phyloP scores from a whole-genome alignment of 2,888 invertebrate species.

The Pasiphila rectangulata region DNA sequence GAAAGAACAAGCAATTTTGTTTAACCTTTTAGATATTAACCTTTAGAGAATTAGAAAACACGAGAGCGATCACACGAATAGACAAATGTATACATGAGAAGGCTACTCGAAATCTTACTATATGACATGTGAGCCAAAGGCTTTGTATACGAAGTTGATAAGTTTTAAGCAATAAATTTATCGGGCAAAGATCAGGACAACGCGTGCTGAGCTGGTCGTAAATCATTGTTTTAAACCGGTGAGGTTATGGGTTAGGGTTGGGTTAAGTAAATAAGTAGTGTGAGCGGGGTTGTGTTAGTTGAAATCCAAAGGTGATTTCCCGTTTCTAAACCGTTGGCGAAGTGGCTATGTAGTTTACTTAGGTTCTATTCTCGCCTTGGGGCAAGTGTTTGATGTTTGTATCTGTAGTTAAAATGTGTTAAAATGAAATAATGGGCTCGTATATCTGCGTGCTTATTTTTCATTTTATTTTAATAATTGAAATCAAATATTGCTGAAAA shows the following conservation, averaged over 20 bases:
- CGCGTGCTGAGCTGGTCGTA: not conserved
- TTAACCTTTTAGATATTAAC: not conserved
- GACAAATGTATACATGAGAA: too few relatives aligned
- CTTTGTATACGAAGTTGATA: not conserved
- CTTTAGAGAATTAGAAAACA: slow-evolving; percentile 1
- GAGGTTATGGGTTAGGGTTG: slow-evolving; percentile 13
- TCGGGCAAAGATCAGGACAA: slow-evolving; percentile 1
- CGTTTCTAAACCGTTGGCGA: not conserved
- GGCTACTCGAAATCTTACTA: too few relatives aligned
- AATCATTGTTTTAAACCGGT: slow-evolving; percentile 5
- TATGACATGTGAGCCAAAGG: too few relatives aligned
- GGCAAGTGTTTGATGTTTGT: too few relatives aligned
- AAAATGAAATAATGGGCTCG: slow-evolving; percentile 23
- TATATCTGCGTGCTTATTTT: slow-evolving; percentile 19
- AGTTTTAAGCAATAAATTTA: not conserved
- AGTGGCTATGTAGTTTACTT: not conserved
- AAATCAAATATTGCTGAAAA: slow-evolving; percentile 16
- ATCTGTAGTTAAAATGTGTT: not conserved
- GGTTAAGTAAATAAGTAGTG: not conserved
- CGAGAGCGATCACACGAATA: too few relatives aligned
- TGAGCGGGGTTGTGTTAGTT: not conserved
- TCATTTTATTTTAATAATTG: slow-evolving; percentile 14
- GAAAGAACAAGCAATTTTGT: not conserved
- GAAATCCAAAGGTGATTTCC: not conserved
- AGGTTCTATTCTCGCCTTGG: too few relatives aligned